Evolutionary conservation across 2,113 vertebrate genomes (phyloP), one percentile per base, ranked within the genome.

Genomic region (Enhydra lutris): DNA sequence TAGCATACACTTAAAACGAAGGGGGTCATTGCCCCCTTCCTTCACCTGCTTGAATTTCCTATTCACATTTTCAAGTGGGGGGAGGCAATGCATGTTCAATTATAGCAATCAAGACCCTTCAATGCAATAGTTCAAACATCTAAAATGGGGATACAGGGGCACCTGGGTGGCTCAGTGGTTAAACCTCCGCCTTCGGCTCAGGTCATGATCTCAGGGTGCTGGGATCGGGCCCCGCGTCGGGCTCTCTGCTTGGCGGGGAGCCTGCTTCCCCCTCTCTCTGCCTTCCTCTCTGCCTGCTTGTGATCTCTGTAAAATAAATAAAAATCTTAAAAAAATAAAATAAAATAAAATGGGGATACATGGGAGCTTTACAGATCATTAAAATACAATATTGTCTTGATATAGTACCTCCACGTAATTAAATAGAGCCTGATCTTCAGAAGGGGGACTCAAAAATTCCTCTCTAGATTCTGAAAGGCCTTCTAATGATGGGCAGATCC

Each of bases 11-110:
- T 98, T 95, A 96, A 95, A 96, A 84, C 3, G 0, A 26, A 85
- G 15, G 84, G 74, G 89, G 39, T 88, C 69, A 94, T 95, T 97
- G 39, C 55, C 67, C 61, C 17, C 29, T 95, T 94, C 67, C 76
- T 80, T 84, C 89, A 95, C 74, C 74, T 96, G 79, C 80, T 63
- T 96, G 36, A 78, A 97, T 95, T 97, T 86, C 89, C 86, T 94
- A 34, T 91, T 96, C 67, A 87, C 34, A 79, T 85, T 69, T 85
- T 82, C 73, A 55, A 78, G 59, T 57, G 34, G 29, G 45, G 39
- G 71, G 42, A 82, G 82, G 45, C 34, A 67, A 87, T 73, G 84
- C 45, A 78, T 71, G 34, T 50, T 97, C 80, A 97, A 88, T 78
- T 71, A 76, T 13, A 69, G 90, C 81, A 97, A 90, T 96, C 96